phyloP scores from a whole-genome alignment of 2,888 invertebrate species.

The Gymnosoma rotundatum region DNA sequence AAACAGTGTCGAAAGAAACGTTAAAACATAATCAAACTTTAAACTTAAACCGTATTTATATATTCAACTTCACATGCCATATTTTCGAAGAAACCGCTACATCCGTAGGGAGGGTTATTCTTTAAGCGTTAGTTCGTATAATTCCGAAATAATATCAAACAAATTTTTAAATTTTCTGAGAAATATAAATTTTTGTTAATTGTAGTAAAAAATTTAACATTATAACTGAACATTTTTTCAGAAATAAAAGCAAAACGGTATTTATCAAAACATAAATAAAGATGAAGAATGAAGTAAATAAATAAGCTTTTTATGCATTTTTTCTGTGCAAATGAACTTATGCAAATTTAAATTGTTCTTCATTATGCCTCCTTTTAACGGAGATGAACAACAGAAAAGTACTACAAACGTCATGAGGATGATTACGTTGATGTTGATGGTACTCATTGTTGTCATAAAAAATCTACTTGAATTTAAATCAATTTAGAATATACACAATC shows the following conservation, averaged over 20 bases:
- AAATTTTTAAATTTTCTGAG: too few relatives aligned
- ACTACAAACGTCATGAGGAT: constrained; percentile 58
- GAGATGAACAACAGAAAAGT: constrained; percentile 59
- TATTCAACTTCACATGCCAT: too few relatives aligned
- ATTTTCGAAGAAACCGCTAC: too few relatives aligned
- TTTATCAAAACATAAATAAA: constrained; percentile 31
- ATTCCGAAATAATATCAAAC: too few relatives aligned
- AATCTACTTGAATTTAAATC: constrained; percentile 71
- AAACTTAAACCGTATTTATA: too few relatives aligned
- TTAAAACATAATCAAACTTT: too few relatives aligned
- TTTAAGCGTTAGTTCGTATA: too few relatives aligned
- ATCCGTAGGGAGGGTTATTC: too few relatives aligned
- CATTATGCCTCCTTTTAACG: constrained; percentile 64
- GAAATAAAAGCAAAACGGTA: constrained; percentile 13
- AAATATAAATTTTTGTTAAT: too few relatives aligned
- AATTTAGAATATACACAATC: constrained; percentile 70
- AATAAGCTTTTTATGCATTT: constrained; percentile 21
- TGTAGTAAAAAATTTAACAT: too few relatives aligned
- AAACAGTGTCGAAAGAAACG: too few relatives aligned
- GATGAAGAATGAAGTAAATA: constrained; percentile 41
- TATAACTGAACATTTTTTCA: neutral
- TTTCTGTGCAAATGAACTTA: constrained; percentile 55
- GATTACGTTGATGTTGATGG: constrained; percentile 64
- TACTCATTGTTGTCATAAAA: constrained; percentile 68
- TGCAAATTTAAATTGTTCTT: constrained; percentile 70